Evolutionary conservation across 2,113 vertebrate genomes (phyloP).

Genomic region (Ramphastos sulfuratus): DNA sequence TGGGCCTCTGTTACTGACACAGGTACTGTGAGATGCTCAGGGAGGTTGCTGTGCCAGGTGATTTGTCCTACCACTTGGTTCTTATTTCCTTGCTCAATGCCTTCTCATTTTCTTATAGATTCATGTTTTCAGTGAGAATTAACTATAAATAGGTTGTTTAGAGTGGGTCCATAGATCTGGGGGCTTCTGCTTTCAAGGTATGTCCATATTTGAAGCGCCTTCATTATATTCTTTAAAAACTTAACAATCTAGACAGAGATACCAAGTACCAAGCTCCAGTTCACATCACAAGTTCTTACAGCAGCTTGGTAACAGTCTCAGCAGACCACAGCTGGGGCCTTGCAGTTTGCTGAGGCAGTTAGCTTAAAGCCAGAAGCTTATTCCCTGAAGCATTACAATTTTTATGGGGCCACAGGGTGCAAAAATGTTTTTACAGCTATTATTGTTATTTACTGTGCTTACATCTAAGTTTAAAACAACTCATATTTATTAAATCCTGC

Average conservation of each 20-base stretch:
- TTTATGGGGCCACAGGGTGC: not conserved
- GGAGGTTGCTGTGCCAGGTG: fast-evolving
- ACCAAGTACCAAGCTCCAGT: not conserved
- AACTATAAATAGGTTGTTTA: fast-evolving
- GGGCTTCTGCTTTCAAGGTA: not conserved
- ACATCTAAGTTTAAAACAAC: not conserved
- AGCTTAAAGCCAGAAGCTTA: not conserved
- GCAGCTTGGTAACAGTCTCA: not conserved
- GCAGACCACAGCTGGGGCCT: fast-evolving
- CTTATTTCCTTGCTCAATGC: not conserved
- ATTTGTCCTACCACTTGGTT: not conserved
- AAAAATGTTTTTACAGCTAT: not conserved
- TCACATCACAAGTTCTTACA: not conserved
- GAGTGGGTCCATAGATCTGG: not conserved
- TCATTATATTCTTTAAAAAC: not conserved
- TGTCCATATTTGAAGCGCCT: not conserved
- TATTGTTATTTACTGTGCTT: not conserved
- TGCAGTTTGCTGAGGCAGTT: not conserved
- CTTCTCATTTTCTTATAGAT: not conserved
- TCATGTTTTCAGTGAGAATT: not conserved
- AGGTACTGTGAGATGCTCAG: not conserved
- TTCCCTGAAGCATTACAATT: not conserved
- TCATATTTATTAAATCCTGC: not conserved
- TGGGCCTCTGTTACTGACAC: not conserved
- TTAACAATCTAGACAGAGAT: not conserved